A percentile compares a stretch with the other conserved stretches of the same genome.
Evolutionary conservation across 1,140 invertebrate species (phyloP).

Genomic region (Diuraphis noxia): DNA sequence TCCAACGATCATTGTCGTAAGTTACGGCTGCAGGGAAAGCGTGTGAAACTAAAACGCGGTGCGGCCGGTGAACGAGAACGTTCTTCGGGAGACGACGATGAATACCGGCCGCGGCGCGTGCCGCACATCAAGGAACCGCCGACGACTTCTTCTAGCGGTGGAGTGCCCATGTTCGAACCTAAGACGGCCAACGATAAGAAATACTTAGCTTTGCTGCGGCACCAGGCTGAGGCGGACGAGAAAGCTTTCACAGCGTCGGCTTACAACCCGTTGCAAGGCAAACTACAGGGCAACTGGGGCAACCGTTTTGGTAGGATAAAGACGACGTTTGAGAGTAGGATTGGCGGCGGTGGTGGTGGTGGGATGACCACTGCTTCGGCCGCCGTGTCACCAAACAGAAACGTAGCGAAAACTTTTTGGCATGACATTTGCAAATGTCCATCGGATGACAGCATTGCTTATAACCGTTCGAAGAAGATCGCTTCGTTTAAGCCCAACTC

Average conservation of each 20-base stretch:
- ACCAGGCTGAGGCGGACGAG: conserved; percentile 59
- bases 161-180: conserved; percentile 69
- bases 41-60: conserved; percentile 30
- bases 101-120: neutral
- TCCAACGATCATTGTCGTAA: conserved; percentile 15
- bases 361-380: neutral
- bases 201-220: conserved; percentile 79
- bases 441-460: conserved; percentile 39
- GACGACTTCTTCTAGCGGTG: conserved; percentile 57
- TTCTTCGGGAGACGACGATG: conserved; percentile 30
- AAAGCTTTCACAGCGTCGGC: conserved; percentile 51
- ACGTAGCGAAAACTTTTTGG: conserved; percentile 58
- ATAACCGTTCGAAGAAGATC: neutral
- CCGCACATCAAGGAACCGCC: neutral
- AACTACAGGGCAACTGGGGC: conserved; percentile 66
- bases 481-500: conserved; percentile 61
- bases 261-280: conserved; percentile 58
- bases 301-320: conserved; percentile 82
- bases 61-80: neutral
- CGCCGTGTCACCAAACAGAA: neutral
- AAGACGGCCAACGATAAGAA: conserved; percentile 84
- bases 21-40: conserved; percentile 16
- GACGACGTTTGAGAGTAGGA: conserved; percentile 72
- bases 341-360: neutral
- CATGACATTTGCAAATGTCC: conserved; percentile 63